phyloP scores from a whole-genome alignment of 1,140 invertebrate genomes.

The Leptoteleia sp. region DNA sequence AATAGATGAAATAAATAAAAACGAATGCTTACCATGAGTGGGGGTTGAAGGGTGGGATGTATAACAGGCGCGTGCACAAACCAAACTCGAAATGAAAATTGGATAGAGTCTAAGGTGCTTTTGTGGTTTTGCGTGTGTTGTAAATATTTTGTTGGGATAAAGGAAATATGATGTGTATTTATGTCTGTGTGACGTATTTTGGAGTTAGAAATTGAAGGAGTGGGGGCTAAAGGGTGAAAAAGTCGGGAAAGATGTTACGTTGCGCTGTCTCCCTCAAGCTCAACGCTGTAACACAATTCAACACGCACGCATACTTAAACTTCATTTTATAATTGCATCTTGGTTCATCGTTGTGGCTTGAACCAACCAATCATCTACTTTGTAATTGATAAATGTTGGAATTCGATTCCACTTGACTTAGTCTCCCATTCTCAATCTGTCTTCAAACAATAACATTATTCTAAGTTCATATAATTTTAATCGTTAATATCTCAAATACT shows the following conservation, averaged over 20 bases:
- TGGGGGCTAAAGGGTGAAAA: conserved; percentile 64
- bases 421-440: conserved; percentile 13
- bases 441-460: conserved; percentile 16
- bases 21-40: conserved; percentile 81
- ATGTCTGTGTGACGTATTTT: conserved; percentile 37
- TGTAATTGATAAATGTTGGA: not conserved
- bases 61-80: conserved; percentile 82
- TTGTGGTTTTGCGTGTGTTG: conserved; percentile 70
- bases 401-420: conserved; percentile 4
- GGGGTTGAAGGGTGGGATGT: conserved; percentile 81
- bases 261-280: conserved; percentile 81
- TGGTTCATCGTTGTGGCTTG: conserved; percentile 3
- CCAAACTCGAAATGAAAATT: conserved; percentile 82
- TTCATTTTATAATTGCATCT: conserved; percentile 22
- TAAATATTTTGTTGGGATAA: conserved; percentile 6
- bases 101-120: conserved; percentile 77
- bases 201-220: conserved; percentile 56
- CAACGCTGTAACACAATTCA: conserved; percentile 82
- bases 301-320: conserved; percentile 77
- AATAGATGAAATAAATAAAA: conserved; percentile 79
- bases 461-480: conserved; percentile 20
- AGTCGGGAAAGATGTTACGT: conserved; percentile 78
- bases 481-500: conserved; percentile 44
- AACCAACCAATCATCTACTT: not conserved
- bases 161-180: conserved; percentile 26